phyloP scores from a whole-genome alignment of 2,113 vertebrate species.

The Typhlomys cinereus region DNA sequence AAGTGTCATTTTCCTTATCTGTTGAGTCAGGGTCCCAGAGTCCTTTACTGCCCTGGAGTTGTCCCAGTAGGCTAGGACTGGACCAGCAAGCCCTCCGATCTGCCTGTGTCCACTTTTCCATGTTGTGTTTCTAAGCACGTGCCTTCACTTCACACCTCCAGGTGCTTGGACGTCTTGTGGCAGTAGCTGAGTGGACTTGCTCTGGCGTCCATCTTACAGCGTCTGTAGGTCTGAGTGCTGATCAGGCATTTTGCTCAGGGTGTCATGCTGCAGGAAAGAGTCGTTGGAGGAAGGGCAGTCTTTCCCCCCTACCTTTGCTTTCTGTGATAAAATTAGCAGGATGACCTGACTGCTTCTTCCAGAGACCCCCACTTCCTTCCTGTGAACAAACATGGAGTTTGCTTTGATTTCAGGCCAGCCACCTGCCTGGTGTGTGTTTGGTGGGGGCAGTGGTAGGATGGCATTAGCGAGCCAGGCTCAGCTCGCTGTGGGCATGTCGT shows the following conservation, averaged over 20 bases:
- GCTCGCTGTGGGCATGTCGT: background rate
- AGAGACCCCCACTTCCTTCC: conserved; percentile 11
- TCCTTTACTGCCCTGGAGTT: no score
- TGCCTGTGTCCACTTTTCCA: background rate
- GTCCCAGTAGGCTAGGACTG: background rate
- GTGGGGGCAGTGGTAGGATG: background rate
- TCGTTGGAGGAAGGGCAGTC: conserved; percentile 21
- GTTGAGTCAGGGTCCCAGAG: no score
- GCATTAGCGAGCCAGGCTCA: background rate
- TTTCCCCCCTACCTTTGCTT: conserved; percentile 28
- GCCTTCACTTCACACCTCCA: background rate
- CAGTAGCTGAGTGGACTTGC: no score
- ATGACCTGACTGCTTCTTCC: no score
- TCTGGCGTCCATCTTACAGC: no score
- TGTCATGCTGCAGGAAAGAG: no score
- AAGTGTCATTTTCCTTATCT: background rate
- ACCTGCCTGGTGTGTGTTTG: background rate
- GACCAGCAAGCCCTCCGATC: background rate
- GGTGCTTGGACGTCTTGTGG: background rate
- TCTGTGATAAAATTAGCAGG: background rate
- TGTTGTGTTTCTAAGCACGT: no score
- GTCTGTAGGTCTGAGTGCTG: no score
- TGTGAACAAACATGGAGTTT: background rate
- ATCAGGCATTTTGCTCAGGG: background rate
- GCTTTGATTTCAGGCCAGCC: conserved; percentile 16